phyloP scores from a whole-genome alignment of 2,797 vertebrate species.

The Myiotriccus ornatus region DNA sequence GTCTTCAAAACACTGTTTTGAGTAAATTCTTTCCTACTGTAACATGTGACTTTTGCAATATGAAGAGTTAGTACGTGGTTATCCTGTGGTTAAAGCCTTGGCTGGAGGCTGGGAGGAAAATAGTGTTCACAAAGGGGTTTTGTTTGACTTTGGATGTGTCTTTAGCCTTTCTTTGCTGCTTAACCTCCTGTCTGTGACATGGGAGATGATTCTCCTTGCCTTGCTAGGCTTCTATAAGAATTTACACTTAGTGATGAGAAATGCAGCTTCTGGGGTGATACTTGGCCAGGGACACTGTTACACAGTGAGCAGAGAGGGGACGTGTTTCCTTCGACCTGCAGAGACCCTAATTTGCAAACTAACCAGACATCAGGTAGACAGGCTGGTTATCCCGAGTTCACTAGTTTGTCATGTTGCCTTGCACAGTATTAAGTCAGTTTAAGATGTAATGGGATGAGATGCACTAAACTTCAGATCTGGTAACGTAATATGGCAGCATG shows the following conservation, averaged over 20 bases:
- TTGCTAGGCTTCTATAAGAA: background rate
- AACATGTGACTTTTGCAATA: background rate
- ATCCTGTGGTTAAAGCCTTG: background rate
- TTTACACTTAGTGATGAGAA: accelerated
- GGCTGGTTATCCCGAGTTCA: background rate
- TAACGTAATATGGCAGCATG: background rate
- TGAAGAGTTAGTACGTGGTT: background rate
- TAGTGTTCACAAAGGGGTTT: background rate
- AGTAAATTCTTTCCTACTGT: background rate
- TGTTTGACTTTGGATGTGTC: background rate
- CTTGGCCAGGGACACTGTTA: background rate
- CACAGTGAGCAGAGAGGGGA: background rate
- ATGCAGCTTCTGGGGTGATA: background rate
- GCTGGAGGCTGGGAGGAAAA: background rate
- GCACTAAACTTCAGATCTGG: background rate
- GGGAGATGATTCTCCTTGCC: background rate
- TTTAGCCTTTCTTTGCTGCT: background rate
- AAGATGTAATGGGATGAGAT: background rate
- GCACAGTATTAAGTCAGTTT: background rate
- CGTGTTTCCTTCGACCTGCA: background rate
- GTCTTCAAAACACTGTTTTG: too few relatives aligned
- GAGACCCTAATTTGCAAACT: background rate
- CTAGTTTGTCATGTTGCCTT: background rate
- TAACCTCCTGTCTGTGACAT: background rate
- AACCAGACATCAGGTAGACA: background rate